phyloP scores from a whole-genome alignment of 2,797 vertebrate species.

The Lagocephalus sceleratus region DNA sequence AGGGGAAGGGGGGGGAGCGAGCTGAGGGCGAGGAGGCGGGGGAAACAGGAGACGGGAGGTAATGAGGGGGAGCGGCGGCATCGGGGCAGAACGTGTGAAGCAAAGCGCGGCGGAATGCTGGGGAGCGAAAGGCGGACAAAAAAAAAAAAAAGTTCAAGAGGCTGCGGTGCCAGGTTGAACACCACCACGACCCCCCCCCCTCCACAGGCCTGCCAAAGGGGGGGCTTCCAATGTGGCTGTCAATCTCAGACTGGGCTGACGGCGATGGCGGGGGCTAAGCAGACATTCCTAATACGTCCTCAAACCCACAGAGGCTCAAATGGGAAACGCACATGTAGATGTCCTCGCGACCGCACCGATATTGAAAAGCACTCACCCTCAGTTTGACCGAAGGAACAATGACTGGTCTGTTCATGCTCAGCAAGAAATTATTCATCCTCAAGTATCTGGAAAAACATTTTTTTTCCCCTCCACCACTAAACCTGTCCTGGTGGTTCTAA shows the following conservation, averaged over 20 bases:
- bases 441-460: not conserved
- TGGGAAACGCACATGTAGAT: slow-evolving; percentile 22
- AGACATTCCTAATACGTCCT: slow-evolving; percentile 24
- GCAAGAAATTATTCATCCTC: not conserved
- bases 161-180: slow-evolving; percentile 38
- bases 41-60: slow-evolving; percentile 28
- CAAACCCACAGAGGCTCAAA: slow-evolving; percentile 21
- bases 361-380: slow-evolving; percentile 23
- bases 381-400: slow-evolving; percentile 12
- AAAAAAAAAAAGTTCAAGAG: slow-evolving; percentile 18
- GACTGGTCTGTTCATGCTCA: not conserved
- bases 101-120: slow-evolving; percentile 12
- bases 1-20: not conserved
- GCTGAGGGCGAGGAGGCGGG: not conserved
- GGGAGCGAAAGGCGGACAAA: slow-evolving; percentile 29
- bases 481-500: slow-evolving; percentile 3
- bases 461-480: slow-evolving; percentile 6
- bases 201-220: slow-evolving; percentile 14
- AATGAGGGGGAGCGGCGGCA: slow-evolving; percentile 39
- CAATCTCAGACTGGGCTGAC: slow-evolving; percentile 23
- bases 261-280: slow-evolving; percentile 38
- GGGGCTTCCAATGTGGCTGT: slow-evolving; percentile 29
- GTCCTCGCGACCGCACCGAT: slow-evolving; percentile 3
- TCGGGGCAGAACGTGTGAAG: slow-evolving; percentile 31
- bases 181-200: not conserved